Conservation (phyloP, 2,797 vertebrate genomes). For the Anisognathus igniventris region DNA sequence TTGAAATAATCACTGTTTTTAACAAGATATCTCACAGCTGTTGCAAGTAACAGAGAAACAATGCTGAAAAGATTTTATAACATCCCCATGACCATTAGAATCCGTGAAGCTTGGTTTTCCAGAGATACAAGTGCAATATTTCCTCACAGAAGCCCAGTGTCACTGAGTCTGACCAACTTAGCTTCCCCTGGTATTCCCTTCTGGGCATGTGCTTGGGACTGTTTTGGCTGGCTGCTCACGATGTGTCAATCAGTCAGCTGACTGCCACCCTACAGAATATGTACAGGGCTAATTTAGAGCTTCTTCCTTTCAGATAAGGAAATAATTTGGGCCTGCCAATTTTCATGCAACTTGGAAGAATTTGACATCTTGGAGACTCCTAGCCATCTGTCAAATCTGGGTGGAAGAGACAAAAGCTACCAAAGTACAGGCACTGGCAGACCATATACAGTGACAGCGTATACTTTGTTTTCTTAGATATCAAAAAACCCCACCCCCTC, state of each 20-base stretch:
- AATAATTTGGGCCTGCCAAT: neutral
- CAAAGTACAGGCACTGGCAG: neutral
- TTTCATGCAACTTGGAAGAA: neutral
- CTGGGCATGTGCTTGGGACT: neutral
- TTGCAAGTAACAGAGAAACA: neutral
- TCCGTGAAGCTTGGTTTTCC: neutral
- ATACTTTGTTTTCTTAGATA: neutral
- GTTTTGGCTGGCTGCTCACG: neutral
- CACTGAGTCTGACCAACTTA: neutral
- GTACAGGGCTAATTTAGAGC: neutral
- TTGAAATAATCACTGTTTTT: neutral
- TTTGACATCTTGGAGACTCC: neutral
- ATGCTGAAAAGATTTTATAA: neutral
- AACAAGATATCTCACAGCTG: neutral
- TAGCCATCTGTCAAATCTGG: neutral
- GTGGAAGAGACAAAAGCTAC: neutral
- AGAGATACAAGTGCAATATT: neutral
- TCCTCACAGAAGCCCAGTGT: neutral
- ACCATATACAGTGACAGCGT: neutral
- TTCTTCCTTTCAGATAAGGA: neutral
- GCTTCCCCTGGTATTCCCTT: neutral
- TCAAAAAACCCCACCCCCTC: accelerated
- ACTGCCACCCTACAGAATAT: neutral
- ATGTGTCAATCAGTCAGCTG: accelerated
- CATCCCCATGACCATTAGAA: neutral